phyloP scores from a whole-genome alignment of 2,797 vertebrate genomes.

The Rhyacichthys aspro region DNA sequence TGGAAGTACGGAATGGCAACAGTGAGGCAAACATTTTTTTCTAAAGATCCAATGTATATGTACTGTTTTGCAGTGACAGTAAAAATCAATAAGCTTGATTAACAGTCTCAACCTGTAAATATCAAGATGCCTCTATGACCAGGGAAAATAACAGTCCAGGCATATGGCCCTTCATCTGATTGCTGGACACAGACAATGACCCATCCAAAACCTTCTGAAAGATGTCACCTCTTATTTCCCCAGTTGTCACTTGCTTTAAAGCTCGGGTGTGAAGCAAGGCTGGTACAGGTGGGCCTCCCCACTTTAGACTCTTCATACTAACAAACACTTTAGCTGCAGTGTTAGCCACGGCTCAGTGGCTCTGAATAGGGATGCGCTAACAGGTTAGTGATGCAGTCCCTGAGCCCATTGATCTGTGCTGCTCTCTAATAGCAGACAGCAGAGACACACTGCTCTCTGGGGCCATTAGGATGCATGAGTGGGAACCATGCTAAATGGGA shows the following conservation, averaged over 20 bases:
- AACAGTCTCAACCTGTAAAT: no score
- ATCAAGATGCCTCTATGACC: no score
- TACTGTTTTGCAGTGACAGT: no score
- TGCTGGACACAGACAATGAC: conserved; percentile 14
- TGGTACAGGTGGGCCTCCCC: conserved; percentile 60
- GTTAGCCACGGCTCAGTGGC: conserved; percentile 73
- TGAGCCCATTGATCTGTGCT: conserved; percentile 76
- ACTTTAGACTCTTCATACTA: conserved; percentile 54
- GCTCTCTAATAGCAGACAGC: conserved; percentile 68
- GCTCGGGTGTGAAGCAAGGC: conserved; percentile 30
- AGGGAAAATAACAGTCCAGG: no score
- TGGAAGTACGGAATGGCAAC: no score
- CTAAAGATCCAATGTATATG: no score
- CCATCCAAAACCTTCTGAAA: conserved; percentile 28
- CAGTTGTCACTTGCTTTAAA: conserved; percentile 32
- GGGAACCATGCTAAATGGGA: conserved; percentile 65
- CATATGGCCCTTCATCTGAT: conserved; percentile 16
- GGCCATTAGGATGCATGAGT: conserved; percentile 73
- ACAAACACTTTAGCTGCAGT: conserved; percentile 63
- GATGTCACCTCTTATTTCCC: conserved; percentile 18
- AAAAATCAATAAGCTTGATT: no score
- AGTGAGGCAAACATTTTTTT: no score
- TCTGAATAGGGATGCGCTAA: conserved; percentile 68
- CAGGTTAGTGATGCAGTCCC: conserved; percentile 54
- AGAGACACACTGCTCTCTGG: conserved; percentile 52